These are phyloP conservation scores for Trichechus manatus DNA, from an alignment of 2,113 vertebrate genomes.

Conservation along the genomic window DNA sequence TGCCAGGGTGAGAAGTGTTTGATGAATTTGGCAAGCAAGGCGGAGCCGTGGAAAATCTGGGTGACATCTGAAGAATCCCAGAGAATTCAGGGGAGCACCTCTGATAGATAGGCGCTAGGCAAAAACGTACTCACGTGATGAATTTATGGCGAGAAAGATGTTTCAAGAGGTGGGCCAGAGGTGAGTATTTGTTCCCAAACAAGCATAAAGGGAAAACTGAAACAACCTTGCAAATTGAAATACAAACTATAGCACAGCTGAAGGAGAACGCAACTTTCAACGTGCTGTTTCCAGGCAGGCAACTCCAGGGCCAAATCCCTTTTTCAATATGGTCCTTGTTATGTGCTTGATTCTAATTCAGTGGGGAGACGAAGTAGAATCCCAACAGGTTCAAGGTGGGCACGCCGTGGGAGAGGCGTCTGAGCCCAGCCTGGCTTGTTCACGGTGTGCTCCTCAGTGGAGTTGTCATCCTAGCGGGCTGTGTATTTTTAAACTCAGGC, in stretches of 20 bases:
- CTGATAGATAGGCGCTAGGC: accelerated
- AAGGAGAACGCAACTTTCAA: neutral
- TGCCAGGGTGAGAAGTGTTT: neutral
- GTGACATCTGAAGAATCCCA: neutral
- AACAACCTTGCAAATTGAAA: neutral
- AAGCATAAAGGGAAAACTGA: neutral
- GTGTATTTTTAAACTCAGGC: constrained; percentile 62
- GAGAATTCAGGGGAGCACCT: neutral
- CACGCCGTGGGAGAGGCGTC: neutral
- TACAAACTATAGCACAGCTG: constrained; percentile 36
- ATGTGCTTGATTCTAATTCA: constrained; percentile 60
- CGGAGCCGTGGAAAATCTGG: neutral
- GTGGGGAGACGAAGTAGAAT: neutral
- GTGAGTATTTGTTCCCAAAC: constrained; percentile 6
- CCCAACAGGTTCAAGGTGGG: constrained; percentile 3
- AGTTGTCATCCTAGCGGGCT: constrained; percentile 27
- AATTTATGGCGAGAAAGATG: neutral
- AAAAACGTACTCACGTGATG: neutral
- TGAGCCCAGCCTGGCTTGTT: constrained; percentile 36
- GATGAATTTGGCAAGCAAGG: neutral
- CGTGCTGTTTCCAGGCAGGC: neutral
- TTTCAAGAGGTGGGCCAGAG: neutral
- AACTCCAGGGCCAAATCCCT: constrained; percentile 41
- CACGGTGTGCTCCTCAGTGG: constrained; percentile 46
- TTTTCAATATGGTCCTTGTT: constrained; percentile 44